Conservation (phyloP, 2,113 vertebrate genomes). For the Ellobius talpinus region DNA sequence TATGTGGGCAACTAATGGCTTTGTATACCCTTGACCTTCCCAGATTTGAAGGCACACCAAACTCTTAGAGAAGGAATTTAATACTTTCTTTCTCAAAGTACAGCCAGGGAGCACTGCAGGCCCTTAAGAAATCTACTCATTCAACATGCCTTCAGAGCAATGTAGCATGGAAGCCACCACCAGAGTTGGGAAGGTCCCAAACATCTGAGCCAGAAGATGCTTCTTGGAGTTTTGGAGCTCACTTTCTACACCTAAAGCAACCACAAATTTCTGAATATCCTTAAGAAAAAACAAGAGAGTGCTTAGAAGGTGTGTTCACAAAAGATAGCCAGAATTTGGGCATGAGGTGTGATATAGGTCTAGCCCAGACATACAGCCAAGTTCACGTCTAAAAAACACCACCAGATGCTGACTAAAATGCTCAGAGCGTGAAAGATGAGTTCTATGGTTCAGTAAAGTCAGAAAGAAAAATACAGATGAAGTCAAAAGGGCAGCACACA, state of each 20-base stretch:
- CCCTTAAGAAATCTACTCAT: background rate
- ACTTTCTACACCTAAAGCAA: background rate
- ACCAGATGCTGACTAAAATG: background rate
- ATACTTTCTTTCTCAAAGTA: background rate
- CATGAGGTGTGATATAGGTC: rapidly evolving
- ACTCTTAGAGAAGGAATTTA: background rate
- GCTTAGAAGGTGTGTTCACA: background rate
- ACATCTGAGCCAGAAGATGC: background rate
- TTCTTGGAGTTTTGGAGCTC: background rate
- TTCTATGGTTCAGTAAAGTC: background rate
- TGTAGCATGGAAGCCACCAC: background rate
- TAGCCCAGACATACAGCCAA: background rate
- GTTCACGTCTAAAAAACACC: background rate
- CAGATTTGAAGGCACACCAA: background rate
- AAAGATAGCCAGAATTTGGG: background rate
- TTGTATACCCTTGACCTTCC: background rate
- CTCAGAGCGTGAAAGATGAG: background rate
- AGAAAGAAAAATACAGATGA: background rate
- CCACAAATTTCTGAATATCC: background rate
- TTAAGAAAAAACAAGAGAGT: background rate
- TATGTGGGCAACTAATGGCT: background rate
- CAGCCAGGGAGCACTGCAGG: background rate
- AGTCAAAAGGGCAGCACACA: background rate
- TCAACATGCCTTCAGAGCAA: background rate
- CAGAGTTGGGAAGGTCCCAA: background rate